phyloP scores from a whole-genome alignment of 2,888 invertebrate species.

The Mamestra brassicae region DNA sequence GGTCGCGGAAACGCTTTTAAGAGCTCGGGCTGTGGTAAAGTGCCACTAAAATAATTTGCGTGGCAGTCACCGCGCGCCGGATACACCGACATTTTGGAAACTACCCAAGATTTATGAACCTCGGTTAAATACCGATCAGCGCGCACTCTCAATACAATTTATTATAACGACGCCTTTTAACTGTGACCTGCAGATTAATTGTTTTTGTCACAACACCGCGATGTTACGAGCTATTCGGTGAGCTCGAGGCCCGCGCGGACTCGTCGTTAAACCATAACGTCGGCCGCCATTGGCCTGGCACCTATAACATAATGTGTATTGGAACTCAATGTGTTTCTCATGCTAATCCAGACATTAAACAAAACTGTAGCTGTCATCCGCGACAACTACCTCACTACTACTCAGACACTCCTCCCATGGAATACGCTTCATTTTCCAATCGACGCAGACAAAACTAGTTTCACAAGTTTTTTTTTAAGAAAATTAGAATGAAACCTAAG shows the following conservation, averaged over 20 bases:
- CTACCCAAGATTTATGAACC: slow-evolving; percentile 47
- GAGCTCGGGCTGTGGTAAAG: slow-evolving; percentile 8
- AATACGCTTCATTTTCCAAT: not conserved
- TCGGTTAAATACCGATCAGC: slow-evolving; percentile 29
- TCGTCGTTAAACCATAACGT: slow-evolving; percentile 29
- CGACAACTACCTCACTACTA: not conserved
- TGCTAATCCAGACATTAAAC: slow-evolving; percentile 21
- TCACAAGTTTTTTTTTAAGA: not conserved
- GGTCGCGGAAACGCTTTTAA: slow-evolving; percentile 27
- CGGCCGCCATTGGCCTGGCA: slow-evolving; percentile 22
- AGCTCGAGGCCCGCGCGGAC: not conserved
- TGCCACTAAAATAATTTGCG: slow-evolving; percentile 31
- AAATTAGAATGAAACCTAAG: not conserved
- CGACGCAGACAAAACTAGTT: not conserved
- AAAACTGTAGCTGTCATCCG: slow-evolving; percentile 5
- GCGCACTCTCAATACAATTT: slow-evolving; percentile 15
- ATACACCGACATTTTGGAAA: slow-evolving; percentile 31
- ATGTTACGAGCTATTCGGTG: not conserved
- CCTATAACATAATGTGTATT: slow-evolving; percentile 5
- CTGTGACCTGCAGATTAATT: slow-evolving; percentile 25
- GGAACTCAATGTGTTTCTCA: slow-evolving; percentile 31
- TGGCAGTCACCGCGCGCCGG: slow-evolving; percentile 9
- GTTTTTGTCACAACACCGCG: not conserved
- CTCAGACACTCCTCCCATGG: not conserved
- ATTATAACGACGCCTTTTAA: slow-evolving; percentile 12